These are phyloP conservation scores for Dysidea cf. avara DNA, from an alignment of 37 sponge, comb jelly and placozoan genomes.

Conservation along the genomic window DNA sequence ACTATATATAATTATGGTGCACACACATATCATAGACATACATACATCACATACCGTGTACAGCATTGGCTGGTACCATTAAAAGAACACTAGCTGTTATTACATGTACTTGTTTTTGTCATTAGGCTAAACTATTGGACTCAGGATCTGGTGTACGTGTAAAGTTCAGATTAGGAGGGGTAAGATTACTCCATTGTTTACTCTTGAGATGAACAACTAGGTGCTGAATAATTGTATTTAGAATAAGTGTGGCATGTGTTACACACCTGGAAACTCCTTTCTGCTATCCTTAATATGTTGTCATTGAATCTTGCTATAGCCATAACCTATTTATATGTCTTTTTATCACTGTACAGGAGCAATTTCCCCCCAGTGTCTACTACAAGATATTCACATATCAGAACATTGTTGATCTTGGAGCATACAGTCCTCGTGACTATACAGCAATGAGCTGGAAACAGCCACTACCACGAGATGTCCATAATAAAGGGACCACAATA, in stretches of 20 bases:
- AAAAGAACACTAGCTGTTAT: not conserved
- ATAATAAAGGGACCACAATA: constrained; percentile 47
- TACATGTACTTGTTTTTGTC: not conserved
- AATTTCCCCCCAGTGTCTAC: constrained; percentile 91
- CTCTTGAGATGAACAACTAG: not conserved
- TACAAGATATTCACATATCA: constrained; percentile 90
- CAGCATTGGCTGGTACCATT: not conserved
- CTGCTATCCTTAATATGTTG: too few species aligned
- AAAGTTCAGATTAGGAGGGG: constrained; percentile 91
- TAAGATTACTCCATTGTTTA: constrained; percentile 45
- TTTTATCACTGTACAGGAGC: constrained; percentile 46
- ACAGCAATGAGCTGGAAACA: constrained; percentile 57
- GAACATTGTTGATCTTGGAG: constrained; percentile 83
- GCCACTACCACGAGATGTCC: constrained; percentile 29
- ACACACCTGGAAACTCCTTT: too few species aligned
- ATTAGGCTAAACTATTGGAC: constrained; percentile 79
- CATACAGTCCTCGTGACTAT: constrained; percentile 90
- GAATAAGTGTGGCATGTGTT: not conserved
- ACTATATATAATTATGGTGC: not conserved
- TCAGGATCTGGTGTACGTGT: constrained; percentile 76
- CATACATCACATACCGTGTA: too few species aligned
- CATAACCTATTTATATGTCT: too few species aligned
- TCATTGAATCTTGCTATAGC: too few species aligned
- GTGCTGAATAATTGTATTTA: not conserved
- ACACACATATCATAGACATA: not conserved